Evolutionary conservation across 2,797 vertebrate genomes (phyloP).

Genomic region (Acanthiza pusilla): DNA sequence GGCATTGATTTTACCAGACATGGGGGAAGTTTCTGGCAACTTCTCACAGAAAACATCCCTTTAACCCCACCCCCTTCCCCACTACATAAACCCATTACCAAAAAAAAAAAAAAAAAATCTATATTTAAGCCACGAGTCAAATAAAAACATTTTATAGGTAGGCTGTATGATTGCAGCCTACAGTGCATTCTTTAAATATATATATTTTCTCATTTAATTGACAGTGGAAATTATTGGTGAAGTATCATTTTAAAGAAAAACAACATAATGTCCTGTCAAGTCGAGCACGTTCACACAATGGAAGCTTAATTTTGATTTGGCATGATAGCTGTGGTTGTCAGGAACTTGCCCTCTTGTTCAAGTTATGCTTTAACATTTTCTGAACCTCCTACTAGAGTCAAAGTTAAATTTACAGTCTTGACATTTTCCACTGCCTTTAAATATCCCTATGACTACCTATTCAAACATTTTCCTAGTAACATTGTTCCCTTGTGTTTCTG

Average conservation of each 20-base stretch:
- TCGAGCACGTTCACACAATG: background rate
- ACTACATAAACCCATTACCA: background rate
- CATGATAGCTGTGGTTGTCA: background rate
- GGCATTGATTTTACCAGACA: background rate
- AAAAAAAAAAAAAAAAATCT: background rate
- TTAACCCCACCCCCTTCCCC: background rate
- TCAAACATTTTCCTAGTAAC: conserved; percentile 4
- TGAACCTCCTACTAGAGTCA: conserved; percentile 30
- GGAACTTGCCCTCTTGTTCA: background rate
- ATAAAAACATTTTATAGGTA: background rate
- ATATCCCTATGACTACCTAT: conserved; percentile 46
- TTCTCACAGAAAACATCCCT: background rate
- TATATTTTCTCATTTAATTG: background rate
- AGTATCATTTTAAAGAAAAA: conserved; percentile 20
- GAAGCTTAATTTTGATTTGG: background rate
- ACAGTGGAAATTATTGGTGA: background rate
- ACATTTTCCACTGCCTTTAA: conserved; percentile 62
- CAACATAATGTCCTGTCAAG: background rate
- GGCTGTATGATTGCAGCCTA: background rate
- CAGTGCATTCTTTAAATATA: background rate
- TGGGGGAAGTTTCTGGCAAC: background rate
- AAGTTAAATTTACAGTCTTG: conserved; percentile 61
- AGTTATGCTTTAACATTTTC: conserved; percentile 22
- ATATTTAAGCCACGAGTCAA: background rate
- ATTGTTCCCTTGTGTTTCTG: conserved; percentile 28